phyloP scores from a whole-genome alignment of 2,888 invertebrate species.

The Ennomos fuscantarius region DNA sequence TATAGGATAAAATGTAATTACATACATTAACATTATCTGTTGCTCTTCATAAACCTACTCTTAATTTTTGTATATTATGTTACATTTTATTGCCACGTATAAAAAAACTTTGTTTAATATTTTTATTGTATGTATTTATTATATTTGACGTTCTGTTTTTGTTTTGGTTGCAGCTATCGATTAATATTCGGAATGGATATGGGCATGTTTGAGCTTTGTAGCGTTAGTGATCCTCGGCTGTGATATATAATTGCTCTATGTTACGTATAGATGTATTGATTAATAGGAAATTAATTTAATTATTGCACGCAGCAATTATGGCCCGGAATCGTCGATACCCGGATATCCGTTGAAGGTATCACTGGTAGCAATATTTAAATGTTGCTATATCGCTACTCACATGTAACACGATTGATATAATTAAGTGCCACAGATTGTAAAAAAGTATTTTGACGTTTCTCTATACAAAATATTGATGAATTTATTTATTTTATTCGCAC shows the following conservation, averaged over 20 bases:
- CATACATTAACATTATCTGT: too few species aligned
- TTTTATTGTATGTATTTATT: constrained; percentile 29
- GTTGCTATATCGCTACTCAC: constrained; percentile 34
- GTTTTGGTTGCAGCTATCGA: constrained; percentile 82
- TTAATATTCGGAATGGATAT: constrained; percentile 83
- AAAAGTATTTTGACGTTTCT: constrained; percentile 33
- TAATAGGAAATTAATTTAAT: constrained; percentile 71
- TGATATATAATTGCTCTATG: constrained; percentile 76
- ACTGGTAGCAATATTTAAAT: constrained; percentile 85
- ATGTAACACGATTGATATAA: constrained; percentile 22
- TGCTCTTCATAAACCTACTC: too few species aligned
- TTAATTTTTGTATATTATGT: too few species aligned
- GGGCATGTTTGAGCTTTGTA: constrained; percentile 82
- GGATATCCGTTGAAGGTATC: constrained; percentile 87
- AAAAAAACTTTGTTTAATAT: constrained; percentile 10
- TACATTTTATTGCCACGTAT: too few species aligned
- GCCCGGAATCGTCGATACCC: constrained; percentile 86
- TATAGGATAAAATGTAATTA: too few species aligned
- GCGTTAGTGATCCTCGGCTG: constrained; percentile 76
- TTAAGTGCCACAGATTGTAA: constrained; percentile 39
- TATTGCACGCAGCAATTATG: constrained; percentile 84
- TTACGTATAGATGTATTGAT: constrained; percentile 56
- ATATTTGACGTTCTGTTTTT: constrained; percentile 54
- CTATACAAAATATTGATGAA: constrained; percentile 31
- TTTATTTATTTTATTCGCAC: constrained; percentile 36